A percentile compares a stretch with the other conserved stretches of the same genome.
phyloP scores from a whole-genome alignment of 2,797 vertebrate species.

The Liasis olivaceus region DNA sequence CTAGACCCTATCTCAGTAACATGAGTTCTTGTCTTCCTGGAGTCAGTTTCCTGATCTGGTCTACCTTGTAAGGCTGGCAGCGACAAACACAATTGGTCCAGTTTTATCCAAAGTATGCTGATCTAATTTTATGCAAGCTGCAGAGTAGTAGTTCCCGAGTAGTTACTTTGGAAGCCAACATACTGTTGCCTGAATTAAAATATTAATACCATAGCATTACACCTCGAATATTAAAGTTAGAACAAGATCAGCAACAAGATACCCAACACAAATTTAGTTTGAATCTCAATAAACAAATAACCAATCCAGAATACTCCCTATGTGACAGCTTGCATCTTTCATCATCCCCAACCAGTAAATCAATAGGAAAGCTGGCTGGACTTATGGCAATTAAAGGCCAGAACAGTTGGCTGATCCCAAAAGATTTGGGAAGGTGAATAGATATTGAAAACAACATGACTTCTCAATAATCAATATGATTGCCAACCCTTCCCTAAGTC shows the following conservation, averaged over 20 bases:
- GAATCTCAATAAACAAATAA: not conserved
- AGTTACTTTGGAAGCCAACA: too few relatives aligned
- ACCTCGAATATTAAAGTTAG: too few relatives aligned
- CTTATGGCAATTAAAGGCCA: not conserved
- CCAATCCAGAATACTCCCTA: not conserved
- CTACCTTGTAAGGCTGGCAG: too few relatives aligned
- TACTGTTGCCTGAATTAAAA: too few relatives aligned
- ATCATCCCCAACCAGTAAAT: not conserved
- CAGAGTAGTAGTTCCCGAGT: too few relatives aligned
- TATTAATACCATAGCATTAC: not conserved
- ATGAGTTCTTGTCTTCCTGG: too few relatives aligned
- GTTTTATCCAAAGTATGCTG: too few relatives aligned
- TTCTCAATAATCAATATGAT: not conserved
- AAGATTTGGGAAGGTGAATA: not conserved
- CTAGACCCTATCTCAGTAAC: too few relatives aligned
- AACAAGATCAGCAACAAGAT: too few relatives aligned
- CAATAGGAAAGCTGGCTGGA: not conserved
- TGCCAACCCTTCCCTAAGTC: not conserved
- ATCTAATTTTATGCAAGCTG: too few relatives aligned
- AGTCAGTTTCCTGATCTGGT: too few relatives aligned
- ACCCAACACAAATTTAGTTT: not conserved
- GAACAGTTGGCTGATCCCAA: not conserved
- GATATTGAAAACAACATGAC: not conserved
- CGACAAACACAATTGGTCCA: too few relatives aligned
- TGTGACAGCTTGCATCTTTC: not conserved